phyloP scores from a whole-genome alignment of 2,797 vertebrate genomes.

The Neosalanx taihuensis region DNA sequence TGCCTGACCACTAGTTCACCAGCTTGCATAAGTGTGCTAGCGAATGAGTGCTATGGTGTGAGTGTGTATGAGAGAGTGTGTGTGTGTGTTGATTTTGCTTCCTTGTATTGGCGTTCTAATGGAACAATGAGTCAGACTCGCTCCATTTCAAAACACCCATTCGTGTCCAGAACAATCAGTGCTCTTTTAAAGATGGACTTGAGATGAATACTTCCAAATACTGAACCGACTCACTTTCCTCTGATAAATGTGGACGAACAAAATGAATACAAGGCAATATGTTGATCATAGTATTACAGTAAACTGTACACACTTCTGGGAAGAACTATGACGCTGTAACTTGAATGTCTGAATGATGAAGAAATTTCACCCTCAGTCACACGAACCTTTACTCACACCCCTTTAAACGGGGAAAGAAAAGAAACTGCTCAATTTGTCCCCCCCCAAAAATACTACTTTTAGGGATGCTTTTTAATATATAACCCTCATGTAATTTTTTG shows the following conservation, averaged over 20 bases:
- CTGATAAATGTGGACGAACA: constrained; percentile 47
- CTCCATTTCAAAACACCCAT: constrained; percentile 53
- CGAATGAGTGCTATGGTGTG: constrained; percentile 12
- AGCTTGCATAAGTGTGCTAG: constrained; percentile 60
- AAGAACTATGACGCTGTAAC: constrained; percentile 55
- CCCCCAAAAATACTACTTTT: constrained; percentile 15
- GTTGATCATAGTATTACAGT: constrained; percentile 58
- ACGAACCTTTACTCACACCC: constrained; percentile 21
- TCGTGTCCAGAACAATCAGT: constrained; percentile 16
- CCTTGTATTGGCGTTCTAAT: constrained; percentile 48
- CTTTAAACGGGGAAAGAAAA: constrained; percentile 53
- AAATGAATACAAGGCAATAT: constrained; percentile 66
- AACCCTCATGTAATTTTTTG: constrained; percentile 30
- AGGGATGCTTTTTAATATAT: constrained; percentile 21
- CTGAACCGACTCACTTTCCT: constrained; percentile 12
- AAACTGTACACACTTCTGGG: constrained; percentile 55
- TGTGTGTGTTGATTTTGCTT: constrained; percentile 23
- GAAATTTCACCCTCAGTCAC: constrained; percentile 45
- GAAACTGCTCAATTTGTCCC: constrained; percentile 43
- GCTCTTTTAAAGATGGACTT: constrained; percentile 20
- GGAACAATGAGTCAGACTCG: constrained; percentile 67
- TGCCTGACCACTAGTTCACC: constrained; percentile 77
- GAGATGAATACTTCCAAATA: constrained; percentile 40
- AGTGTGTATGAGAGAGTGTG: constrained; percentile 7
- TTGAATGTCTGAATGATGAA: constrained; percentile 69